Conservation (phyloP, 2,113 vertebrate genomes). For the Rhinopomastus cyanomelas region DNA sequence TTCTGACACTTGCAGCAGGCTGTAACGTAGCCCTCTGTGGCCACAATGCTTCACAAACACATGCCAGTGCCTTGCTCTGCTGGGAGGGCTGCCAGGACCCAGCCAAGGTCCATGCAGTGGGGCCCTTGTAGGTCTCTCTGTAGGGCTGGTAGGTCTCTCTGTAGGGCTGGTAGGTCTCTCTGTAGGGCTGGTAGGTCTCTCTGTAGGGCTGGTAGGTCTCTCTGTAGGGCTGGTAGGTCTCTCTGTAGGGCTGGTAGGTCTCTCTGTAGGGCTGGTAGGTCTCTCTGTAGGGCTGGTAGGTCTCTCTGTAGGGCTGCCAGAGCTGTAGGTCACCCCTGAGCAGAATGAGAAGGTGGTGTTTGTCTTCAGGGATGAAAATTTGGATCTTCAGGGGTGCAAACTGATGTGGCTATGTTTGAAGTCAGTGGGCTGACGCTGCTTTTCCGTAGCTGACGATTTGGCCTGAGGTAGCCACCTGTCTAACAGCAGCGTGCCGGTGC, state of each 20-base stretch:
- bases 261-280: too few relatives aligned
- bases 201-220: too few relatives aligned
- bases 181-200: too few relatives aligned
- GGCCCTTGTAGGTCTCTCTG: too few relatives aligned
- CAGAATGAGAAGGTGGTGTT: not conserved
- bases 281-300: too few relatives aligned
- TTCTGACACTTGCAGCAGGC: not conserved
- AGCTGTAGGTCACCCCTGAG: not conserved
- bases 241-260: too few relatives aligned
- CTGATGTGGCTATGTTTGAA: not conserved
- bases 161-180: too few relatives aligned
- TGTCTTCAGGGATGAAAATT: not conserved
- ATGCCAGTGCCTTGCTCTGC: not conserved
- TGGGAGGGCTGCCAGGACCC: fast-evolving
- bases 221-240: too few relatives aligned
- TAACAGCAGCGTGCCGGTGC: not conserved
- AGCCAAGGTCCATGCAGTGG: fast-evolving
- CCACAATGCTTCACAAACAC: fast-evolving
- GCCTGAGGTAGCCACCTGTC: not conserved
- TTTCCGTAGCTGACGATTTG: not conserved
- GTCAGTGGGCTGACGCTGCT: not conserved
- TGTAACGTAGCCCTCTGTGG: fast-evolving
- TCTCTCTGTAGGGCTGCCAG: not conserved
- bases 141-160: too few relatives aligned
- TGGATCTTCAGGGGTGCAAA: not conserved